Percentiles rank a stretch among this genome's conserved stretches.
Conservation (phyloP, 2,113 vertebrate species). For the Esox niger region DNA sequence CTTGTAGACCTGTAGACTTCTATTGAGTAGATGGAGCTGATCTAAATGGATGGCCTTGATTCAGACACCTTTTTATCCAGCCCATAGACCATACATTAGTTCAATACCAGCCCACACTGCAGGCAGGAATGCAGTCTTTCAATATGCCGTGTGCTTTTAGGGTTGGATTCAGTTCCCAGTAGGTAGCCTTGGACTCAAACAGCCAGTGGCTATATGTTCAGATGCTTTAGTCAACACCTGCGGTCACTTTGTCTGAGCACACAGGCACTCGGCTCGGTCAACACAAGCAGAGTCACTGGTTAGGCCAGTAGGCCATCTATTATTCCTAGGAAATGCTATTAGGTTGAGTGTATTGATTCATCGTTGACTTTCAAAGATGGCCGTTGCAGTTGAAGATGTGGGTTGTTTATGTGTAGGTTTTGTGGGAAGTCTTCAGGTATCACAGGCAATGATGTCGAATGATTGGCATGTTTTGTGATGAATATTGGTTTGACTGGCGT, state of each 20-base stretch:
- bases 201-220: slow-evolving; percentile 2
- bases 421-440: background rate
- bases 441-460: background rate
- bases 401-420: too few species aligned
- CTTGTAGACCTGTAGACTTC: too few species aligned
- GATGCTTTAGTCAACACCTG: slow-evolving; percentile 9
- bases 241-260: background rate
- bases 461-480: too few species aligned
- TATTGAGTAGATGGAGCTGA: too few species aligned
- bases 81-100: too few species aligned
- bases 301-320: background rate
- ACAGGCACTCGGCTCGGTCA: background rate
- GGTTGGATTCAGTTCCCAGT: background rate
- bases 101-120: background rate
- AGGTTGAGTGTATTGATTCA: background rate
- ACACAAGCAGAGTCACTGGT: background rate
- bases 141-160: background rate
- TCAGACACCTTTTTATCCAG: too few species aligned
- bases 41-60: too few species aligned
- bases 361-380: too few species aligned
- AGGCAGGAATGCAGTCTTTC: background rate
- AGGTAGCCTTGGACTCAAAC: background rate
- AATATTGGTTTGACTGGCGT: background rate
- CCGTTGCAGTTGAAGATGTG: too few species aligned
- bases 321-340: background rate